phyloP scores from a whole-genome alignment of 2,797 vertebrate species.

The Muscicapa striata region DNA sequence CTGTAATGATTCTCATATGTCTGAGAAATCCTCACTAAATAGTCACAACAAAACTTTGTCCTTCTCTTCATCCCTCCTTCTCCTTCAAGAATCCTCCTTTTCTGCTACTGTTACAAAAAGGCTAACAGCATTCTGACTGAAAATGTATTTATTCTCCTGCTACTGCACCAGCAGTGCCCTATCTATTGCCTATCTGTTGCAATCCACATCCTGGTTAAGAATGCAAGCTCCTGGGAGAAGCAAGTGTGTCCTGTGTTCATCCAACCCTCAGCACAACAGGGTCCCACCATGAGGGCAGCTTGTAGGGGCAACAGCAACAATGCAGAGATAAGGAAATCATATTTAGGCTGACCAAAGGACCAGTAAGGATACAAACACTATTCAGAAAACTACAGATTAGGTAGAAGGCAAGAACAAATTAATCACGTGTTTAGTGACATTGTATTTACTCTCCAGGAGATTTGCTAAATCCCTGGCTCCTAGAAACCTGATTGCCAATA shows the following conservation, averaged over 20 bases:
- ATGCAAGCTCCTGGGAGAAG: not conserved
- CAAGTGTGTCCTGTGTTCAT: not conserved
- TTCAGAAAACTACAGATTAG: not conserved
- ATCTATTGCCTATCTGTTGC: not conserved
- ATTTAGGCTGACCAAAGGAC: not conserved
- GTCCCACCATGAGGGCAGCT: accelerated
- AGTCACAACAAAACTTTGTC: not conserved
- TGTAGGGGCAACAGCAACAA: not conserved
- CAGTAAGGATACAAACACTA: not conserved
- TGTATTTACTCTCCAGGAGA: not conserved
- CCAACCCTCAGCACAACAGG: not conserved
- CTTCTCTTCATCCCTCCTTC: not conserved
- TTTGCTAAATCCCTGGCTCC: not conserved
- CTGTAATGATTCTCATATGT: accelerated
- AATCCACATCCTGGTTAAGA: not conserved
- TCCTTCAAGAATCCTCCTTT: not conserved
- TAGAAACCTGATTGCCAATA: not conserved
- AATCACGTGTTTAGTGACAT: not conserved
- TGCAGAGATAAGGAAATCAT: not conserved
- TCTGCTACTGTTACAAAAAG: not conserved
- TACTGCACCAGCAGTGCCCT: not conserved
- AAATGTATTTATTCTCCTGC: not conserved
- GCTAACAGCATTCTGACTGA: not conserved
- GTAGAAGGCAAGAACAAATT: not conserved
- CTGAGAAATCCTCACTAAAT: not conserved